These are phyloP conservation scores for Ursus arctos DNA, from an alignment of 2,113 vertebrate genomes.

Conservation along the genomic window DNA sequence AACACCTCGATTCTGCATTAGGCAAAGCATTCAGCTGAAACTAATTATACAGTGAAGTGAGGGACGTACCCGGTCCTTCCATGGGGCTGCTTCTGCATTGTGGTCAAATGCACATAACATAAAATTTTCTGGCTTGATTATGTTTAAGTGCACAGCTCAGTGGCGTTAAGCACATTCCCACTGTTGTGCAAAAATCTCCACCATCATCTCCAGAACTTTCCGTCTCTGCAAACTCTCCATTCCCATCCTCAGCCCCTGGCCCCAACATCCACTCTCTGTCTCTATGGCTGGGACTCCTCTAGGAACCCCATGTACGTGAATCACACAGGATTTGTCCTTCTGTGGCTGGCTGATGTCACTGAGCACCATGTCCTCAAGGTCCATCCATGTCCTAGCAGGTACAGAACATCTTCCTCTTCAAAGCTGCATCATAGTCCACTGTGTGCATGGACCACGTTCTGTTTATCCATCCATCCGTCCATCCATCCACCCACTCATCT, in stretches of 20 bases:
- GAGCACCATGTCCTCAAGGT: background rate
- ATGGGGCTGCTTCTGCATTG: rapidly evolving
- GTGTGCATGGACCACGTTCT: background rate
- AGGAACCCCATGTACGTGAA: rapidly evolving
- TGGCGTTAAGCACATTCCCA: too few species aligned
- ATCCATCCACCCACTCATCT: too few species aligned
- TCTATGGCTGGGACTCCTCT: rapidly evolving
- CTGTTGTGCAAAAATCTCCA: background rate
- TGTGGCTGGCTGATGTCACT: background rate
- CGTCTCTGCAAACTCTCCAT: too few species aligned
- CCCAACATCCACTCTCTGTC: rapidly evolving
- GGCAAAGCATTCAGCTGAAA: background rate
- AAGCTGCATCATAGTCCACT: rapidly evolving
- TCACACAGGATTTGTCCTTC: background rate
- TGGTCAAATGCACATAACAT: rapidly evolving
- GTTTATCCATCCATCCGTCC: background rate
- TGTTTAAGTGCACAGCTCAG: background rate
- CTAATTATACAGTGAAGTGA: rapidly evolving
- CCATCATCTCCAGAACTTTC: background rate
- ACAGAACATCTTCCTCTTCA: background rate
- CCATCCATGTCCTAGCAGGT: background rate
- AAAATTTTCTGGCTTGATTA: rapidly evolving
- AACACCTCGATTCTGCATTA: rapidly evolving
- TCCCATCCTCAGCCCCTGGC: background rate
- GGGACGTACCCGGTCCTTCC: rapidly evolving